Conservation (phyloP, 2,888 invertebrate species). For the Tenthredo mesomela region DNA sequence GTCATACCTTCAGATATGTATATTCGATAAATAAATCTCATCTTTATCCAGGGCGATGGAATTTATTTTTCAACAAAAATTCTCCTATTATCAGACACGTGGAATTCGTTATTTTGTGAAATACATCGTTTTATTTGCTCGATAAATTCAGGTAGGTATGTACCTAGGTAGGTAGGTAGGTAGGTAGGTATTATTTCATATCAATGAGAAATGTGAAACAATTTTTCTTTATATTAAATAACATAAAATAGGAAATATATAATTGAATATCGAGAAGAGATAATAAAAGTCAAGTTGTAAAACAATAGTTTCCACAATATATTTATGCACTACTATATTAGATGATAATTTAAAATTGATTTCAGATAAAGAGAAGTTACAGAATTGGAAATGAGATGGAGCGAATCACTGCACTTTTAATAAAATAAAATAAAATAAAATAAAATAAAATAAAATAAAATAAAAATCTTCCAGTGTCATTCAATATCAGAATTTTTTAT, state of each 20-base stretch:
- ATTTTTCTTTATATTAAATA: neutral
- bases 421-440: neutral
- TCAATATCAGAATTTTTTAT: slow-evolving; percentile 10
- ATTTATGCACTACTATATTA: neutral
- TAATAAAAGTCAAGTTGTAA: neutral
- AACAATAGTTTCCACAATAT: neutral
- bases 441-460: neutral
- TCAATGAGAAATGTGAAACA: neutral
- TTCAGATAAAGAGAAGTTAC: neutral
- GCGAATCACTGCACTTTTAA: slow-evolving; percentile 9
- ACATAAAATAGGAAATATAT: neutral
- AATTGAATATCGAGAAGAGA: neutral
- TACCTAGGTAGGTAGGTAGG: neutral
- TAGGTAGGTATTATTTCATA: neutral
- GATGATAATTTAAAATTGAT: slow-evolving; percentile 11
- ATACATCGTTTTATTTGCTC: neutral
- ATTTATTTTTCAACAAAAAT: neutral
- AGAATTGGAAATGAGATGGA: neutral
- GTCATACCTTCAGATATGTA: neutral
- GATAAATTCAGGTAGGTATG: neutral
- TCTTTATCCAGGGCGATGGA: neutral
- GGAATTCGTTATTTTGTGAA: neutral
- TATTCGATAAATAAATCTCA: slow-evolving; percentile 24
- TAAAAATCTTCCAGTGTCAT: neutral
- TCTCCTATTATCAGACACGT: neutral